Percentiles rank a stretch among this genome's conserved stretches.
Conservation (phyloP, 1,140 invertebrate genomes). For the Microplitis mediator region DNA sequence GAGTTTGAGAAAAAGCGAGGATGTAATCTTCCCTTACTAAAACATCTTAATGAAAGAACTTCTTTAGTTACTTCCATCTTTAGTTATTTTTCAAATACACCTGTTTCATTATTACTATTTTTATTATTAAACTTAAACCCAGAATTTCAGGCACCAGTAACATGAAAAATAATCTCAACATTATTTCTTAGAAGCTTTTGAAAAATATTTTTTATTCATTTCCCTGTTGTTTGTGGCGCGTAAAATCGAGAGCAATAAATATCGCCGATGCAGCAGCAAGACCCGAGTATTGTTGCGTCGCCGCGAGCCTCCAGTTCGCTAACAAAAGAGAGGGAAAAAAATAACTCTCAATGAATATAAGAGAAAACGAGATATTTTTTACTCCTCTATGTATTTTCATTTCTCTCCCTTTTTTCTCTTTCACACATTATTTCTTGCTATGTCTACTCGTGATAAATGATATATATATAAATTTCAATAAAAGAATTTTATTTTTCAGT, state of each 20-base stretch:
- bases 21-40: not conserved
- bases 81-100: not conserved
- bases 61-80: not conserved
- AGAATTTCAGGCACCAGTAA: not conserved
- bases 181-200: not conserved
- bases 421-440: too few species aligned
- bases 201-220: not conserved
- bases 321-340: constrained; percentile 3
- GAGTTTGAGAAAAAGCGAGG: not conserved
- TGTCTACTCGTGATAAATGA: too few species aligned
- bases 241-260: constrained; percentile 2
- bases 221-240: not conserved
- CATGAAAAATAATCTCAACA: not conserved
- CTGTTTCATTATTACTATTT: not conserved
- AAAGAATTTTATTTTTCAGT: too few species aligned
- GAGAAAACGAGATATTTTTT: not conserved
- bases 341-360: not conserved
- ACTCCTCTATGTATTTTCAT: not conserved
- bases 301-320: not conserved
- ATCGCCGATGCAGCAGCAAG: not conserved
- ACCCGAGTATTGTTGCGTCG: not conserved
- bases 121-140: not conserved
- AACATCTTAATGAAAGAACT: not conserved
- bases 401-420: not conserved
- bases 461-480: too few species aligned